Base-by-base conservation (phyloP, 2,888 invertebrate species). In the Dicycla oo region DNA sequence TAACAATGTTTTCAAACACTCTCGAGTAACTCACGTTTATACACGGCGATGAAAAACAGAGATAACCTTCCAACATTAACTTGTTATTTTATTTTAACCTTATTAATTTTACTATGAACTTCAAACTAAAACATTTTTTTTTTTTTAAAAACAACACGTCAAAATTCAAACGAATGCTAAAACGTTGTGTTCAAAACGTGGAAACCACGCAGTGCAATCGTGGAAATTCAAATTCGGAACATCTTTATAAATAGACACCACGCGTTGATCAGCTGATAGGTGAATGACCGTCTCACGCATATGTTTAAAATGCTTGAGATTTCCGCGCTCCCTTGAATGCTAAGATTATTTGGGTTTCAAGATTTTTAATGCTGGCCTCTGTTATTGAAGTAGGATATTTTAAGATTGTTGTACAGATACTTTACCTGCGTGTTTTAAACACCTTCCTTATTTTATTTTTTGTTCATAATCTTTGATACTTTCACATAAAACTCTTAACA, bases 311-410 rank as follows among this genome's bases (percentile, higher is more conserved):
- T 54, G 8, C 49, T 23, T 45, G 3, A 58, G 38, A 51, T 75
- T 45, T 51, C 40, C 18, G 8, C 26, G 47, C 26, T 45, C 4
- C 15, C 23, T 47, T 49, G 2, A 45, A 26, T 43, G n/a, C 20
- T 45, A 57, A 51, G 26, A 34, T 62, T 34, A 47, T 43, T 94
- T 92, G 83, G 89, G 58, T 89, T 89, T 8, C 92, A 94, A 40
- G 23, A 38, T 30, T 30, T 40, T 69, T 7, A 34, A 34, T 26
- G 3, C 7, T 47, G 18, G 13, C 7, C 13, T 45, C 2, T 30
- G 18, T n/a, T 26, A 20, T 1, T 53, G 15, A n/a, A 43, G n/a
- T 40, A 40, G 64, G 61, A 13, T 43, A 53, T 69, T 68, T 20
- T 18, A 15, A 38, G 6, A 65, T 5, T 6, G 49, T 62, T 13